These are phyloP conservation scores for Bucorvus abyssinicus DNA, from an alignment of 2,797 vertebrate genomes.

Conservation along the genomic window DNA sequence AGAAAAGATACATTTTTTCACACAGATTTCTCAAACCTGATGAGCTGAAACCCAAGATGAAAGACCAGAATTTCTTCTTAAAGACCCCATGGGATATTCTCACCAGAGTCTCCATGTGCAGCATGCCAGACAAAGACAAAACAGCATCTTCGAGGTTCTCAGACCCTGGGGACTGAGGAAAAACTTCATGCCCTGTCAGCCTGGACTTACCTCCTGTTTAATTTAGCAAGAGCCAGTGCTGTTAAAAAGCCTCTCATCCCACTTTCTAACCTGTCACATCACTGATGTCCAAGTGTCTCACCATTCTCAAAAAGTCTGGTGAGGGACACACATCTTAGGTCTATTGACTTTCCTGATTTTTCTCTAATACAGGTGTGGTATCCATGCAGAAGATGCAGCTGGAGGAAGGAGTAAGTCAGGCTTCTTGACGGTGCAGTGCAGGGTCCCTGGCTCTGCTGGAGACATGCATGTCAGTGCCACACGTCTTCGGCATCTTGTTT, in stretches of 20 bases:
- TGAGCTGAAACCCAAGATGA: not conserved
- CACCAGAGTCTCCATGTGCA: not conserved
- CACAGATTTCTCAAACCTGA: not conserved
- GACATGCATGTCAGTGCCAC: not conserved
- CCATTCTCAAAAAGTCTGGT: not conserved
- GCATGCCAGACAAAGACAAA: not conserved
- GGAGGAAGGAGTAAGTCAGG: not conserved
- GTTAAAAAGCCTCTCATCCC: not conserved
- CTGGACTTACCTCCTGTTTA: not conserved
- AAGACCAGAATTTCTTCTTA: not conserved
- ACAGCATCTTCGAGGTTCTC: not conserved
- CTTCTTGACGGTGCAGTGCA: not conserved
- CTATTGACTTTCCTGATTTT: not conserved
- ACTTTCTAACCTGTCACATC: not conserved
- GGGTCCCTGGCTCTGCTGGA: not conserved
- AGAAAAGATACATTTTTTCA: fast-evolving
- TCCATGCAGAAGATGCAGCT: not conserved
- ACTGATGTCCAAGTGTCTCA: not conserved
- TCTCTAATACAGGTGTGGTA: not conserved
- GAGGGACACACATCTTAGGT: not conserved
- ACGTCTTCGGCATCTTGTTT: not conserved
- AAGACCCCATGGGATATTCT: not conserved
- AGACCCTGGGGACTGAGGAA: not conserved
- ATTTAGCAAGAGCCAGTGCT: not conserved
- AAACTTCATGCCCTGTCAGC: not conserved